Evolutionary conservation across 2,113 vertebrate genomes (phyloP).

Genomic region (Elaphurus davidianus): DNA sequence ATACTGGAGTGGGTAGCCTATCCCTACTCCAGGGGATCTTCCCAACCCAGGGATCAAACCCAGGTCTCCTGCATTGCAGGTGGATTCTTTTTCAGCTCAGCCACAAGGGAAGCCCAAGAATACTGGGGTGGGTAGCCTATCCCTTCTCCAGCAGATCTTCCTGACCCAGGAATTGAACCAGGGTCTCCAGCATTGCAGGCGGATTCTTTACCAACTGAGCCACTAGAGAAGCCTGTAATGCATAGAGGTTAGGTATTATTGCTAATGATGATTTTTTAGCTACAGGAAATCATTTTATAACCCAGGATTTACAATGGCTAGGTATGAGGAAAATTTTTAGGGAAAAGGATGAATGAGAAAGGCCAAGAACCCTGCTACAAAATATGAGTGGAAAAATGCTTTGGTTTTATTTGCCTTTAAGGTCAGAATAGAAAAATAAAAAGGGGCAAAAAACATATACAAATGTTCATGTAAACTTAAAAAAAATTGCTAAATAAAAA

Average conservation of each 20-base stretch:
- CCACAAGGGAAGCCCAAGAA: background rate
- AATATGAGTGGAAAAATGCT: background rate
- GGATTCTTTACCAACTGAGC: background rate
- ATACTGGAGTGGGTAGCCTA: background rate
- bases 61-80: background rate
- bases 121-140: background rate
- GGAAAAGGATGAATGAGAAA: background rate
- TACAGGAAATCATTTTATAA: constrained; percentile 17
- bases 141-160: background rate
- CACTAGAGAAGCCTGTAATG: background rate
- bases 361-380: background rate
- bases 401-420: constrained; percentile 12
- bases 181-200: background rate
- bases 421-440: background rate
- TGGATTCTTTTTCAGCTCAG: background rate
- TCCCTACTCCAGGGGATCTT: background rate
- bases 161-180: background rate
- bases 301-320: background rate
- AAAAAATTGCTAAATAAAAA: constrained; percentile 16
- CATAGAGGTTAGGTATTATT: background rate
- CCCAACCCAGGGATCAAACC: background rate
- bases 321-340: constrained; percentile 25
- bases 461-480: background rate
- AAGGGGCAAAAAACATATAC: background rate
- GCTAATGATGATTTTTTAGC: background rate